Conservation (phyloP, 2,888 invertebrate species). For the Frankliniella intonsa region DNA sequence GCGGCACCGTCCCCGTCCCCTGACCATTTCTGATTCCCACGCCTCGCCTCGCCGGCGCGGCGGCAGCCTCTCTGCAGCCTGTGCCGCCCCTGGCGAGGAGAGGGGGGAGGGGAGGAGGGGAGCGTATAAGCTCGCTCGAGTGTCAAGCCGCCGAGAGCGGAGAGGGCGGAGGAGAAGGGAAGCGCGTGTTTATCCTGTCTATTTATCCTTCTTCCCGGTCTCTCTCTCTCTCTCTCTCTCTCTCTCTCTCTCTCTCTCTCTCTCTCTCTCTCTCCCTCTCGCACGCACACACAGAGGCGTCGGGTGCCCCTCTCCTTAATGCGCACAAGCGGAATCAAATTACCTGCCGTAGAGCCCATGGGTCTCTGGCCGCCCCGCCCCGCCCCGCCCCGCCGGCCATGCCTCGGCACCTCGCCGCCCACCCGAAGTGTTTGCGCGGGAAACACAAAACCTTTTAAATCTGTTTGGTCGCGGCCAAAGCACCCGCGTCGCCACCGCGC, state of each 20-base stretch:
- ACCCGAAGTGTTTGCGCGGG: too few relatives aligned
- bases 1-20: background rate
- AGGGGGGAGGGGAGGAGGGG: background rate
- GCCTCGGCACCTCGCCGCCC: too few relatives aligned
- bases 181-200: background rate
- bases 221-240: conserved; percentile 29
- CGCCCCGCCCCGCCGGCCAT: too few relatives aligned
- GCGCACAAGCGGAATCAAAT: background rate
- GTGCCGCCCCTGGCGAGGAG: background rate
- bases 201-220: conserved; percentile 8
- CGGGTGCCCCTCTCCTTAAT: background rate
- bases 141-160: conserved; percentile 5
- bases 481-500: too few relatives aligned
- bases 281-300: conserved; percentile 29
- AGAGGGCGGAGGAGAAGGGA: background rate
- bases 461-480: too few relatives aligned
- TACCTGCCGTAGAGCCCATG: background rate
- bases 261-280: conserved; percentile 26
- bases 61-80: background rate
- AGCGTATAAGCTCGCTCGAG: background rate
- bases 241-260: background rate
- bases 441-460: too few relatives aligned
- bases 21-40: background rate
- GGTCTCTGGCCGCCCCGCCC: background rate
- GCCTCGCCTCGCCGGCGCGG: background rate